phyloP scores from a whole-genome alignment of 2,113 vertebrate genomes.

The Neogale vison region DNA sequence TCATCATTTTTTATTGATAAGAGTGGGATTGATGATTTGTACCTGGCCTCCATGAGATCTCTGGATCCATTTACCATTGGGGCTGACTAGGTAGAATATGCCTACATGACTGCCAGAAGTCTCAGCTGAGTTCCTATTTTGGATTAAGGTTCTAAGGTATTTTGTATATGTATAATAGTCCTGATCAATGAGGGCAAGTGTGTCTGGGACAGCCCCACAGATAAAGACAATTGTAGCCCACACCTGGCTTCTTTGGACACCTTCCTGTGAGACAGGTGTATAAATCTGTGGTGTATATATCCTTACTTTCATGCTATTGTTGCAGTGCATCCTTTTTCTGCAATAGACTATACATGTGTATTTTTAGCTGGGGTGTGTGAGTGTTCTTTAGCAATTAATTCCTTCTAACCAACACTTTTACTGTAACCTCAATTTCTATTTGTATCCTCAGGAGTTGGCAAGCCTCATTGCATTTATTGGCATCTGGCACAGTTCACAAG shows the following conservation, averaged over 20 bases:
- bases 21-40: neutral
- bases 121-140: neutral
- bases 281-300: neutral
- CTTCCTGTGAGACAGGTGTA: neutral
- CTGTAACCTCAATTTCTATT: neutral
- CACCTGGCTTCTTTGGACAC: neutral
- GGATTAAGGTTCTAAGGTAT: neutral
- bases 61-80: neutral
- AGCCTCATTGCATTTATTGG: neutral
- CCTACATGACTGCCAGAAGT: neutral
- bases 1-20: neutral
- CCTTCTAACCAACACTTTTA: neutral
- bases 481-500: neutral
- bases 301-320: neutral
- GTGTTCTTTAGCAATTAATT: neutral
- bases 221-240: neutral
- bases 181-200: neutral
- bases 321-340: neutral
- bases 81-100: neutral
- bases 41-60: neutral
- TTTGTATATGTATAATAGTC: neutral
- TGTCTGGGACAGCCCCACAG: neutral
- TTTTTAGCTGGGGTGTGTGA: neutral
- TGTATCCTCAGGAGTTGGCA: neutral
- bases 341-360: neutral